phyloP scores from a whole-genome alignment of 2,797 vertebrate genomes.

The Potorous gilbertii region DNA sequence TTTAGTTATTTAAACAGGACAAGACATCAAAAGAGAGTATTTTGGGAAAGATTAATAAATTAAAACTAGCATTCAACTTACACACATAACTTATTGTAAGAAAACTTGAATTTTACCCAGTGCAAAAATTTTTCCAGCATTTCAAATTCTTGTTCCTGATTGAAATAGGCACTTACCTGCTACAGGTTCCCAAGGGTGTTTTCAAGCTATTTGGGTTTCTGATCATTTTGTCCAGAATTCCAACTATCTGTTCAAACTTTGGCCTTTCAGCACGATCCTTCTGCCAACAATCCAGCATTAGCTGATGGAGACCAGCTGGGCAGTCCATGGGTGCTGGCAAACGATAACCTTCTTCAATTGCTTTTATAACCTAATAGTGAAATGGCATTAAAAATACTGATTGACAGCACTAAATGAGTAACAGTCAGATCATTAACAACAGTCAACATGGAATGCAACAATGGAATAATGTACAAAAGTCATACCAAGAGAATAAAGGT shows the following conservation, averaged over 20 bases:
- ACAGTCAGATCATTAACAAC: background rate
- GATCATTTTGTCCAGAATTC: conserved; percentile 99
- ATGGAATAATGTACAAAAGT: background rate
- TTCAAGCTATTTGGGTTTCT: conserved; percentile 98
- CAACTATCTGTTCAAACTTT: conserved; percentile 98
- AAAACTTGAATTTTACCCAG: background rate
- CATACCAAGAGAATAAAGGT: background rate
- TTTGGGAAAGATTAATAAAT: background rate
- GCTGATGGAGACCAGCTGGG: conserved; percentile 96
- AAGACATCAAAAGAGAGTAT: conserved; percentile 6
- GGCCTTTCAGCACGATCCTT: conserved; percentile 97
- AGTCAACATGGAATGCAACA: background rate
- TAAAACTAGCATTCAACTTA: background rate
- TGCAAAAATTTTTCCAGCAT: background rate
- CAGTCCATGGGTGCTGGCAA: conserved; percentile 99
- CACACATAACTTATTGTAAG: background rate
- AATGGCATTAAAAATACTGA: conserved; percentile 67
- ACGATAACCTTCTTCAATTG: conserved; percentile 98
- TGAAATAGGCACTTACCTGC: conserved; percentile 87
- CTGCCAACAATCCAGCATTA: conserved; percentile 99
- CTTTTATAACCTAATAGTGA: conserved; percentile 95
- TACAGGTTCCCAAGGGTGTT: conserved; percentile 96
- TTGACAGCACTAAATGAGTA: background rate
- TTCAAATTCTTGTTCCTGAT: conserved; percentile 1
- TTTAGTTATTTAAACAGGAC: conserved; percentile 25